phyloP scores from a whole-genome alignment of 2,797 vertebrate species.

The Notamacropus eugenii region DNA sequence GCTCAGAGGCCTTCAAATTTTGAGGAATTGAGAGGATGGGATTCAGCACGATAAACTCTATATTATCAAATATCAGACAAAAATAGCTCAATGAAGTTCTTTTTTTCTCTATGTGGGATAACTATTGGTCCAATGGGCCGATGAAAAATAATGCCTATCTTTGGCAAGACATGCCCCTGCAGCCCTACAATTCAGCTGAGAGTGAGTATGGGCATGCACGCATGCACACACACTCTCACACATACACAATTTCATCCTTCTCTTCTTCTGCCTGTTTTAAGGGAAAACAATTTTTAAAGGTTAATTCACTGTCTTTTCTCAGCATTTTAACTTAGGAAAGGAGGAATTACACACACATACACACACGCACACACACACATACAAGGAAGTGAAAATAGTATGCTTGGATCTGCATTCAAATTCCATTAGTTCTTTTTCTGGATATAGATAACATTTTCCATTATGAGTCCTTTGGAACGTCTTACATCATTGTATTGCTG shows the following conservation, averaged over 20 bases:
- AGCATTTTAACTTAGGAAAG: not conserved
- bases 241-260: not conserved
- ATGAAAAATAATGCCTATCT: not conserved
- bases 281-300: not conserved
- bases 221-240: not conserved
- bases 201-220: too few species aligned
- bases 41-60: not conserved
- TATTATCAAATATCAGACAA: not conserved
- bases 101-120: not conserved
- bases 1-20: not conserved
- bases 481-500: not conserved
- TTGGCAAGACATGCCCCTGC: not conserved
- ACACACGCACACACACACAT: not conserved
- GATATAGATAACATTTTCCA: not conserved
- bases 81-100: not conserved
- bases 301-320: not conserved
- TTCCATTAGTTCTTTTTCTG: not conserved
- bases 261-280: not conserved
- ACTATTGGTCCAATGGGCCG: not conserved
- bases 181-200: too few species aligned
- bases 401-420: not conserved
- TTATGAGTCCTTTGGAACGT: not conserved
- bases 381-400: not conserved
- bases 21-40: not conserved
- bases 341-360: not conserved